These are phyloP conservation scores for Spinus olivaceus DNA, from an alignment of 2,797 vertebrate genomes.

Conservation along the genomic window DNA sequence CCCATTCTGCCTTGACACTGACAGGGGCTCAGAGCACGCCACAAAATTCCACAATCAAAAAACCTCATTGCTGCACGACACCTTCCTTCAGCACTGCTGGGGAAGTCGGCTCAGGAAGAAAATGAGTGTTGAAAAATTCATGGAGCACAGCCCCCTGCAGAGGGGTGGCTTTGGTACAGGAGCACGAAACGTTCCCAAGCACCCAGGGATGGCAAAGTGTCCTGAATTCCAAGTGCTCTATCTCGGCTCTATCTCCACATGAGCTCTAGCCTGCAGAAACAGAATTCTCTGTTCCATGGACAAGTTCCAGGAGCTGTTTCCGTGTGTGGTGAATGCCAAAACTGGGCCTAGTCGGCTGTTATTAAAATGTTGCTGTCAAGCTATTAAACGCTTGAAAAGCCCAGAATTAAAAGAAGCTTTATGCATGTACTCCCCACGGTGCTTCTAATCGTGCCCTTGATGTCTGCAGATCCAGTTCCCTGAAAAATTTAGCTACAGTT, in stretches of 20 bases:
- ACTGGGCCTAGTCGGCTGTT: conserved; percentile 62
- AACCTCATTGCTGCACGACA: not conserved
- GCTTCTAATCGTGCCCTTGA: conserved; percentile 48
- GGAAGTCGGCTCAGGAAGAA: not conserved
- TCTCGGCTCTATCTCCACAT: conserved; percentile 1
- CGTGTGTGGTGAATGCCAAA: conserved; percentile 55
- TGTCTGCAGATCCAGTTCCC: conserved; percentile 42
- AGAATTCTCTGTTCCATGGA: conserved; percentile 55
- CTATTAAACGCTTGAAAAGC: conserved; percentile 68
- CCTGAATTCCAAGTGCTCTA: conserved; percentile 44
- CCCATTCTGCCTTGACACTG: not conserved
- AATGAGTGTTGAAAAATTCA: not conserved
- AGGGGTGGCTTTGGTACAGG: not conserved
- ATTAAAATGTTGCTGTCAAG: conserved; percentile 71
- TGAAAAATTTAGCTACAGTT: conserved; percentile 64
- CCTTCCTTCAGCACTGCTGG: not conserved
- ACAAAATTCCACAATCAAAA: not conserved
- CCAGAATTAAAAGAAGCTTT: conserved; percentile 66
- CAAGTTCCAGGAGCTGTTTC: conserved; percentile 63
- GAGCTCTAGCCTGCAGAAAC: conserved; percentile 60
- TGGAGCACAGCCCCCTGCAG: not conserved
- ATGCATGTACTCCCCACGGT: conserved; percentile 37
- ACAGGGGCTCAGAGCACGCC: fast-evolving
- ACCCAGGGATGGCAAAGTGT: not conserved
- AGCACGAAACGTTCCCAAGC: not conserved